Evolutionary conservation across 1,140 invertebrate species (phyloP), one percentile per base, ranked within the genome.

Genomic region (Camponotus vicinus): DNA sequence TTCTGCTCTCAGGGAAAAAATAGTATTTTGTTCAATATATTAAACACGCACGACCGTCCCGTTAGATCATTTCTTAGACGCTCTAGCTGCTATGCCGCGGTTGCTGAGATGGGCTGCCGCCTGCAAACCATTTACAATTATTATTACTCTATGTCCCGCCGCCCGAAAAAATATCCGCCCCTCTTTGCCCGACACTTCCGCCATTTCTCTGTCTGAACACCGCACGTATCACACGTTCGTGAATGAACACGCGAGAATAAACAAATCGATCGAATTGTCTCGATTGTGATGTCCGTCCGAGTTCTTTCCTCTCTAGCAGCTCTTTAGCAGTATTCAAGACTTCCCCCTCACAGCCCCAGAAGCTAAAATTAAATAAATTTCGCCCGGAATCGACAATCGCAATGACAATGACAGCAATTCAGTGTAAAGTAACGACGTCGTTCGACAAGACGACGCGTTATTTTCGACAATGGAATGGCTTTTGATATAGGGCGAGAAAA

Each of bases 71-170:
- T 89, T 90, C 91, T 93, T 94, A 94, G 93, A 93, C 88, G 92
- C 90, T 80, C 77, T 92, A 94, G 93, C 93, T 94, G 93, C 93
- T 94, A 94, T 93, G 92, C 92, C 91, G 93, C 93, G 93, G 92
- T 94, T 94, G 93, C 91, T 92, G 89, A 93, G 91, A 94, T 93
- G 91, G 92, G 91, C 92, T 95, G 94, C 92, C 92, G 92, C 92
- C 89, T 95, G 93, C 92, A 92, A 52, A 94, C 85, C 92, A 94
- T 92, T 94, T 93, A 95, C 93, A 92, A 94, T 90, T 90, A 85
- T 86, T 90, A 90, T 88, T 89, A 88, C 57, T 88, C 52, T 87
- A 89, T 89, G 76, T 89, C 86, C 88, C 85, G 69, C 84, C 84
- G 52, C 69, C 87, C 87, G 61, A 78, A 52, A 69, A 32, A 61